phyloP scores from a whole-genome alignment of 2,113 vertebrate genomes.

The Pagrus major region DNA sequence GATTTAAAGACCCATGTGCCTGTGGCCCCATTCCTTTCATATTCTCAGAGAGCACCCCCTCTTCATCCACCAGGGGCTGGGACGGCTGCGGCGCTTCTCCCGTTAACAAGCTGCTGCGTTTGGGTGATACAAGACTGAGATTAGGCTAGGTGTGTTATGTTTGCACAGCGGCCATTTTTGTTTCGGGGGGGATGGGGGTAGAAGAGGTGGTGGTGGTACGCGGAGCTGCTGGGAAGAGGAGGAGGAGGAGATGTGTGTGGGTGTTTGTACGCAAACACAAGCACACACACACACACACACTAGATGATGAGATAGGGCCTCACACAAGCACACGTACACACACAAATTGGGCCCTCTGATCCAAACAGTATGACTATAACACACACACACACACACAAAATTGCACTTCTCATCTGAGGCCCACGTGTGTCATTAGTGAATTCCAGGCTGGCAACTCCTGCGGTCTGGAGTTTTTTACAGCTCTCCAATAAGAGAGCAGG shows the following conservation, averaged over 20 bases:
- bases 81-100: conserved; percentile 38
- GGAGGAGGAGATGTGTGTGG: conserved; percentile 31
- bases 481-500: conserved; percentile 74
- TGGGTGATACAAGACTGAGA: conserved; percentile 45
- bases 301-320: conserved; percentile 68
- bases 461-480: conserved; percentile 81
- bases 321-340: conserved; percentile 54
- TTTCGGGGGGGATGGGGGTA: conserved; percentile 16
- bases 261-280: conserved; percentile 36
- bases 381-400: conserved; percentile 51
- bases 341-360: conserved; percentile 64
- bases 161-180: conserved; percentile 67
- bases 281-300: conserved; percentile 42
- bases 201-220: not conserved
- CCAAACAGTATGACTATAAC: conserved; percentile 63
- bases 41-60: conserved; percentile 78
- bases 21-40: conserved; percentile 85
- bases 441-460: conserved; percentile 83
- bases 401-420: conserved; percentile 81
- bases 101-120: conserved; percentile 57
- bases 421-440: conserved; percentile 85
- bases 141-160: conserved; percentile 59
- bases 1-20: conserved; percentile 86
- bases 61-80: conserved; percentile 71
- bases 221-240: not conserved